A percentile compares a stretch with the other conserved stretches of the same genome.
phyloP scores from a whole-genome alignment of 2,113 vertebrate genomes.

The Hippolais icterina region DNA sequence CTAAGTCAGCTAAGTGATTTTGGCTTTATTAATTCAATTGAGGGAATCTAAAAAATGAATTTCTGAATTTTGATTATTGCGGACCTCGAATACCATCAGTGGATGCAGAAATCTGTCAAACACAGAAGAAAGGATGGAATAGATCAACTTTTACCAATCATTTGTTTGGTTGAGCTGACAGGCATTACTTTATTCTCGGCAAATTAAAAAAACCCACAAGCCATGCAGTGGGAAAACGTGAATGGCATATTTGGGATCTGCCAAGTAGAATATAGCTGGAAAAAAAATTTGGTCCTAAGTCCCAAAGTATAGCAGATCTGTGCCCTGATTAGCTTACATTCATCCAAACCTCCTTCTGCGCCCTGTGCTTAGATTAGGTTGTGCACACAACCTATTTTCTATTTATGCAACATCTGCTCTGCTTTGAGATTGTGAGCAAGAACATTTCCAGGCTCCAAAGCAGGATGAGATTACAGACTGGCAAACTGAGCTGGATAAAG shows the following conservation, averaged over 20 bases:
- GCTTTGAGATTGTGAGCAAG: conserved; percentile 54
- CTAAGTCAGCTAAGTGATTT: not conserved
- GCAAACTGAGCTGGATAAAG: conserved; percentile 40
- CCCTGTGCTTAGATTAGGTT: conserved; percentile 41
- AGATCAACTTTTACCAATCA: not conserved
- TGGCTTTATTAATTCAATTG: not conserved
- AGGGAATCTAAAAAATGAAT: not conserved
- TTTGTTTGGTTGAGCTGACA: not conserved
- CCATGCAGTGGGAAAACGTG: not conserved
- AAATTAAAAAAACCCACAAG: not conserved
- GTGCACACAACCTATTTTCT: conserved; percentile 60
- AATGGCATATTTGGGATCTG: not conserved
- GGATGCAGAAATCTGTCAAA: not conserved
- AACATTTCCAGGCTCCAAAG: conserved; percentile 57
- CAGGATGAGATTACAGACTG: conserved; percentile 54
- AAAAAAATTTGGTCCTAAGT: not conserved
- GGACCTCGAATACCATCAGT: not conserved
- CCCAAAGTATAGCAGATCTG: not conserved
- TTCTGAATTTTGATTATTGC: not conserved
- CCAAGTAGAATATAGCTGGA: not conserved
- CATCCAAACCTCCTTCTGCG: conserved; percentile 34
- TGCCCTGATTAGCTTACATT: conserved; percentile 29
- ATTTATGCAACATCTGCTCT: conserved; percentile 61
- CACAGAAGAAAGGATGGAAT: not conserved
- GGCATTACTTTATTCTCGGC: not conserved